Evolutionary conservation across 1,140 invertebrate genomes (phyloP).

Genomic region (Antheraea pernyi): DNA sequence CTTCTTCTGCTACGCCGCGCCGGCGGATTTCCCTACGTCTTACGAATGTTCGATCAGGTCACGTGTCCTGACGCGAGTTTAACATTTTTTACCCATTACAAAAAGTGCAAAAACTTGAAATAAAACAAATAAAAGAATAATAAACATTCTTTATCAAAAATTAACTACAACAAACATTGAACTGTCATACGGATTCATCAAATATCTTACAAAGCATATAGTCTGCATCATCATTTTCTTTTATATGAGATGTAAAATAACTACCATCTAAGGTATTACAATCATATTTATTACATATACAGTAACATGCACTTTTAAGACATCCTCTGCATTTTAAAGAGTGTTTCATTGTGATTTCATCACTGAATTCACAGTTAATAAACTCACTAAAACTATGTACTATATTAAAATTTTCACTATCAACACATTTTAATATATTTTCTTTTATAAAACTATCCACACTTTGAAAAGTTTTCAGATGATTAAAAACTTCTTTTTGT

Average conservation of each 20-base stretch:
- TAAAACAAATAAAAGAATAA: no score
- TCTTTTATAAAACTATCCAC: constrained; percentile 86
- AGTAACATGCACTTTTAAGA: constrained; percentile 58
- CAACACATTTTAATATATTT: constrained; percentile 75
- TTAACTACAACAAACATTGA: no score
- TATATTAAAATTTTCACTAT: constrained; percentile 49
- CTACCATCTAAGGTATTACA: constrained; percentile 46
- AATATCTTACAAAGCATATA: constrained; percentile 70
- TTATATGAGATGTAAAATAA: constrained; percentile 55
- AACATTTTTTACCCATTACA: no score
- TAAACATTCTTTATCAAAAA: no score
- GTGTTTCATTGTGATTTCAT: constrained; percentile 60
- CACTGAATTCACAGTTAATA: constrained; percentile 54
- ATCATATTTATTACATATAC: constrained; percentile 60
- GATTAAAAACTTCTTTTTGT: constrained; percentile 89
- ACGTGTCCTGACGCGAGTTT: no score
- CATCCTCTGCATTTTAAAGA: constrained; percentile 61
- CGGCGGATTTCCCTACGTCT: no score
- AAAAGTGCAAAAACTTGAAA: no score
- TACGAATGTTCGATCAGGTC: no score
- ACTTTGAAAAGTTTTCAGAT: constrained; percentile 83
- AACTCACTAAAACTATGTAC: constrained; percentile 50
- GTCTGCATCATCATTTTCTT: constrained; percentile 55
- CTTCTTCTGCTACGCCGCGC: no score
- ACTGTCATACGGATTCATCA: constrained; percentile 38